These are phyloP conservation scores for Pseudanteris insignis DNA, from an alignment of 2,888 invertebrate species.

Conservation along the genomic window DNA sequence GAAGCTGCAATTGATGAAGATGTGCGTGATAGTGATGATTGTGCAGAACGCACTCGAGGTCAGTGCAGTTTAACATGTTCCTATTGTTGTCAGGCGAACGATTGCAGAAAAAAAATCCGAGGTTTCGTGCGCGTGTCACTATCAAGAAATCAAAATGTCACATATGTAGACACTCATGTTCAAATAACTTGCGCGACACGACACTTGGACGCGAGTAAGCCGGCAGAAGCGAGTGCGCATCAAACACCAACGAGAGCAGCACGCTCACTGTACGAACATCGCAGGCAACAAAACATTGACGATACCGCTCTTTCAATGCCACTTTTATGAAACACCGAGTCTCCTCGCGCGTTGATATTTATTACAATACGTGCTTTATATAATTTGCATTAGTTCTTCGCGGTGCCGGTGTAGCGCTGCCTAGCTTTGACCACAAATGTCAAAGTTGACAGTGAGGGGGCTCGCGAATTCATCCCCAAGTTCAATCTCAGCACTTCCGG, in stretches of 20 bases:
- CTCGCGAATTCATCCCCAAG: no score
- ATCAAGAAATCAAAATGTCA: neutral
- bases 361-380: conserved; percentile 32
- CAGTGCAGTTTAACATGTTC: conserved; percentile 79
- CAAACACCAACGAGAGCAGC: conserved; percentile 9
- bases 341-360: conserved; percentile 32
- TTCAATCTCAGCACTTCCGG: no score
- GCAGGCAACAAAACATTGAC: conserved; percentile 20
- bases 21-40: conserved; percentile 80
- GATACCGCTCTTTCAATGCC: conserved; percentile 22
- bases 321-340: conserved; percentile 22
- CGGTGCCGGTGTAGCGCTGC: conserved; percentile 21
- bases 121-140: no score
- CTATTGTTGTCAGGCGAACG: no score
- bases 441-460: no score
- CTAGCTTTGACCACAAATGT: conserved; percentile 8
- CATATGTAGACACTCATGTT: conserved; percentile 23
- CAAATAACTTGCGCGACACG: conserved; percentile 5
- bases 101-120: no score
- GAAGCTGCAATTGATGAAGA: conserved; percentile 75
- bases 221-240: no score
- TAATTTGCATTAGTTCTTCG: conserved; percentile 32
- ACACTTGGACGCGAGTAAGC: neutral
- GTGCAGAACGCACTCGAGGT: conserved; percentile 80
- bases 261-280: conserved; percentile 16